These are phyloP conservation scores for Pampus argenteus DNA, from an alignment of 2,797 vertebrate species.

Conservation along the genomic window DNA sequence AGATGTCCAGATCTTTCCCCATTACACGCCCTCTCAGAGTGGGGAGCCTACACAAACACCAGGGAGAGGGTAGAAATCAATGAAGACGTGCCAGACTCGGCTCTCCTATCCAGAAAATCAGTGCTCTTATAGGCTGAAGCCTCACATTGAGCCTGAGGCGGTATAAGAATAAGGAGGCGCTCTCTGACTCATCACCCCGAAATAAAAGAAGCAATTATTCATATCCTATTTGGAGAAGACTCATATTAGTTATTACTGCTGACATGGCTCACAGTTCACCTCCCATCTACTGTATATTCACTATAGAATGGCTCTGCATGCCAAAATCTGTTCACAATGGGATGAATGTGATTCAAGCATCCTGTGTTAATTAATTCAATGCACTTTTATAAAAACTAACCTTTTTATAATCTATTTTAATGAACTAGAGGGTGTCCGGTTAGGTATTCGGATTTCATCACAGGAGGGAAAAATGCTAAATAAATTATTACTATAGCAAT, in stretches of 20 bases:
- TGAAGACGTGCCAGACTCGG: constrained; percentile 74
- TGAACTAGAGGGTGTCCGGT: not conserved
- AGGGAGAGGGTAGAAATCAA: constrained; percentile 70
- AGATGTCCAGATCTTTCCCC: constrained; percentile 52
- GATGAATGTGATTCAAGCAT: constrained; percentile 4
- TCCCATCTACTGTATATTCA: constrained; percentile 10
- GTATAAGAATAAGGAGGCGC: constrained; percentile 64
- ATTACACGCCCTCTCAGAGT: constrained; percentile 36
- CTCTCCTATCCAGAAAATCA: constrained; percentile 56
- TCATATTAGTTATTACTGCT: constrained; percentile 63
- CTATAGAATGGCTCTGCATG: not conserved
- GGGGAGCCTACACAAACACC: constrained; percentile 70
- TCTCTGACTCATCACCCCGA: constrained; percentile 74
- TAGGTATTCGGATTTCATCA: not conserved
- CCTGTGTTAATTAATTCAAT: constrained; percentile 13
- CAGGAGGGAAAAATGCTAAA: not conserved
- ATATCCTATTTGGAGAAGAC: constrained; percentile 59
- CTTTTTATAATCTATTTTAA: constrained; percentile 5
- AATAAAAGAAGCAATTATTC: constrained; percentile 77
- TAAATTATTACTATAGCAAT: not conserved
- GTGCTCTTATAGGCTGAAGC: constrained; percentile 50
- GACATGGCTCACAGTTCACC: constrained; percentile 35
- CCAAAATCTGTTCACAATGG: constrained; percentile 8
- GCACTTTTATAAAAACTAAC: constrained; percentile 7
- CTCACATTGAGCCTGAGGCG: constrained; percentile 63